phyloP scores from a whole-genome alignment of 2,113 vertebrate genomes.

The Mormyrus lacerda region DNA sequence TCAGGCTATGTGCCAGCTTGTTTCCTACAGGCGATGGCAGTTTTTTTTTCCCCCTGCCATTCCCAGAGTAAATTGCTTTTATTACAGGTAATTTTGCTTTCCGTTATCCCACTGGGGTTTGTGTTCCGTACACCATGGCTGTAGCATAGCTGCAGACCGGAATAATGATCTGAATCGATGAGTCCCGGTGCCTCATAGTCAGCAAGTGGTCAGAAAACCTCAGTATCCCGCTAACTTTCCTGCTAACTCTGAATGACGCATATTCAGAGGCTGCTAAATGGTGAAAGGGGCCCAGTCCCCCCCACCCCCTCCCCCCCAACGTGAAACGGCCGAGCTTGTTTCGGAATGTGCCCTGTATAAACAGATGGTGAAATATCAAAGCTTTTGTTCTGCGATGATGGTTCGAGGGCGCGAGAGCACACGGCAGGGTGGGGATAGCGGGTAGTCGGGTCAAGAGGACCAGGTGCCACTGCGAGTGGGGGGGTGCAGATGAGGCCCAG shows the following conservation, averaged over 20 bases:
- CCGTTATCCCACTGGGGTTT: not conserved
- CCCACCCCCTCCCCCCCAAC: slow-evolving; percentile 15
- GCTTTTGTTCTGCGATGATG: slow-evolving; percentile 22
- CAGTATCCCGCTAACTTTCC: not conserved
- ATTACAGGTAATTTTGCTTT: not conserved
- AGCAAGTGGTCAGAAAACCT: not conserved
- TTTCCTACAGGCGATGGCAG: not conserved
- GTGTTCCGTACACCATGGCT: not conserved
- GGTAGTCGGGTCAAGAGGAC: slow-evolving; percentile 11
- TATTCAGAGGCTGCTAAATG: slow-evolving; percentile 39
- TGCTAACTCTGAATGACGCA: slow-evolving; percentile 27
- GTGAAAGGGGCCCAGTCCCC: slow-evolving; percentile 28
- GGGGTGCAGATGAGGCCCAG: not conserved
- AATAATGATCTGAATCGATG: not conserved
- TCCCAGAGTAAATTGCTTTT: not conserved
- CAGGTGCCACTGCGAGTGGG: slow-evolving; percentile 17
- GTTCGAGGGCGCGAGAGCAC: not conserved
- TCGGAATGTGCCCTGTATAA: slow-evolving; percentile 26
- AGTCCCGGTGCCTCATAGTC: not conserved
- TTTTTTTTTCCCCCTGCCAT: not conserved
- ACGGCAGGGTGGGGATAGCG: not conserved
- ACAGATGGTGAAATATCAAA: slow-evolving; percentile 48
- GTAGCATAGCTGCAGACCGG: not conserved
- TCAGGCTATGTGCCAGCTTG: not conserved
- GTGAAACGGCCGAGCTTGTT: slow-evolving; percentile 22